A percentile compares a stretch with the other conserved stretches of the same genome.
Evolutionary conservation across 2,113 vertebrate genomes (phyloP).

Genomic region (Bujurquina vittata): DNA sequence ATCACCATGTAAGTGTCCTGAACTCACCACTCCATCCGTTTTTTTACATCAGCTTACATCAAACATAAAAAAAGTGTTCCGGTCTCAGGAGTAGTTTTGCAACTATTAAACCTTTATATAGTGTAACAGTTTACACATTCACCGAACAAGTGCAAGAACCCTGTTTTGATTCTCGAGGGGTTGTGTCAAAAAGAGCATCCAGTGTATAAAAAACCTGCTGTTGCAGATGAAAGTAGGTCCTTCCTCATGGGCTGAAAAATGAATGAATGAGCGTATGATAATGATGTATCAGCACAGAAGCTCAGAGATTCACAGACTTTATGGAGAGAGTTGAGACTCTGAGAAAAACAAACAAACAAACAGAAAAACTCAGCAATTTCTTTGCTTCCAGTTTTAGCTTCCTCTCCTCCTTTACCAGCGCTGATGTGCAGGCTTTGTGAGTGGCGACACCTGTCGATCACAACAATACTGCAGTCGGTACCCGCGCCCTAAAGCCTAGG

Average conservation of each 20-base stretch:
- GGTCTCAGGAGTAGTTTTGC: background rate
- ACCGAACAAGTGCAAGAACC: background rate
- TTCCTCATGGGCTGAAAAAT: no score
- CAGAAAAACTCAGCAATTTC: background rate
- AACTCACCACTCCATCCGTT: no score
- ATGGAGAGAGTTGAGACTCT: background rate
- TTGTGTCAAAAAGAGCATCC: background rate
- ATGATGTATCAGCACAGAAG: no score
- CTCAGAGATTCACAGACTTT: no score
- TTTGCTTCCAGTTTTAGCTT: background rate
- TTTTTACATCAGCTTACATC: background rate
- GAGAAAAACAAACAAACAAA: background rate
- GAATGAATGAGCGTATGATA: no score
- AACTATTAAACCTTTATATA: background rate
- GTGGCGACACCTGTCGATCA: background rate
- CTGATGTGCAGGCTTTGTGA: background rate
- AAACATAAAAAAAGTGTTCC: no score
- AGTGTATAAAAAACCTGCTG: background rate
- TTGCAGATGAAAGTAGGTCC: background rate
- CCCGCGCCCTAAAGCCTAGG: background rate
- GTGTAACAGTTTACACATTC: background rate
- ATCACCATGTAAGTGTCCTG: background rate
- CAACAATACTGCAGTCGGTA: background rate
- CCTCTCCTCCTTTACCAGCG: background rate
- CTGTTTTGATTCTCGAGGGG: background rate